Conservation (phyloP, 2,888 invertebrate species). For the Acleris holmiana region DNA sequence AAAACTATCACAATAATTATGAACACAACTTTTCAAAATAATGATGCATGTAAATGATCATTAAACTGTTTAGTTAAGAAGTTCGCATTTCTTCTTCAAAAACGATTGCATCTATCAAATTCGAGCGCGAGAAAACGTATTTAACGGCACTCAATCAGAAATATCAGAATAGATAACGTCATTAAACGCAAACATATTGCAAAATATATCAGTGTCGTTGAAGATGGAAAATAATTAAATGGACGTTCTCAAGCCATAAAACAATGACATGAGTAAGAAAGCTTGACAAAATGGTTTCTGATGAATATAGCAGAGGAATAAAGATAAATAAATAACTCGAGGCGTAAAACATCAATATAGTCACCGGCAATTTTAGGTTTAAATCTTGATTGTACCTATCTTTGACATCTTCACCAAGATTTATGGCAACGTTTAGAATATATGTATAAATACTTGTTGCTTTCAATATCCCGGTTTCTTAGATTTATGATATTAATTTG, state of each 20-base stretch:
- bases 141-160: background rate
- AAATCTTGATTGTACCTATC: background rate
- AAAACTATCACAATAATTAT: too few species aligned
- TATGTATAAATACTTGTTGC: slow-evolving; percentile 11
- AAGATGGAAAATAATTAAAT: slow-evolving; percentile 25
- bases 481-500: slow-evolving; percentile 11
- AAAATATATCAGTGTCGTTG: slow-evolving; percentile 20
- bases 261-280: background rate
- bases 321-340: slow-evolving; percentile 28
- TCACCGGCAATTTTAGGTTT: slow-evolving; percentile 8
- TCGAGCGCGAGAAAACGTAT: too few species aligned
- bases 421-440: slow-evolving; percentile 22
- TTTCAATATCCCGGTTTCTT: background rate
- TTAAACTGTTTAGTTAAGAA: too few species aligned
- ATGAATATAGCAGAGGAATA: slow-evolving; percentile 9
- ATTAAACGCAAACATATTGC: slow-evolving; percentile 9
- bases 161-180: background rate
- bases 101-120: too few species aligned
- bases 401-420: slow-evolving; percentile 13
- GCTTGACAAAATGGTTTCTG: slow-evolving; percentile 26
- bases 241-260: slow-evolving; percentile 17
- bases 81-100: too few species aligned
- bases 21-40: too few species aligned
- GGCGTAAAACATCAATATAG: slow-evolving; percentile 24
- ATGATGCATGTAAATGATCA: too few species aligned